Evolutionary conservation across 2,113 vertebrate genomes (phyloP).

Genomic region (Siniperca chuatsi): DNA sequence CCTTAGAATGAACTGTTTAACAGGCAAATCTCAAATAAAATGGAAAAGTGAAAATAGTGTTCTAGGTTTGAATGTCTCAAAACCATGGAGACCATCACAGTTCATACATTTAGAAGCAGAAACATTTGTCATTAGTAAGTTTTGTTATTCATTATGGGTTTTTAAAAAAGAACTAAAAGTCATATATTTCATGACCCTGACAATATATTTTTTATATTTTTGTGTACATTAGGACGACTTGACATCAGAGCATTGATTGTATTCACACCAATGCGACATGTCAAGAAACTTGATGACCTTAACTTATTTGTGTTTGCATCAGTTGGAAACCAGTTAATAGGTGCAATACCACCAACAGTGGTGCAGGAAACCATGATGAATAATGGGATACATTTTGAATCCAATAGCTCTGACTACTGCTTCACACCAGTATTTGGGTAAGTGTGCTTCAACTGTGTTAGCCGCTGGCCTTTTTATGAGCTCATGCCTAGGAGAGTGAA

Average conservation of each 20-base stretch:
- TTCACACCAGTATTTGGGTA: background rate
- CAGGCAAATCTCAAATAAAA: background rate
- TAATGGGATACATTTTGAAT: conserved; percentile 9
- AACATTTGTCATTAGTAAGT: background rate
- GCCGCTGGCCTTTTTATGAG: background rate
- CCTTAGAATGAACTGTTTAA: background rate
- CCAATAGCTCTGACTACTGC: conserved; percentile 9
- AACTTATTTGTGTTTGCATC: background rate
- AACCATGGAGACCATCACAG: background rate
- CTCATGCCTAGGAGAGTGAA: background rate
- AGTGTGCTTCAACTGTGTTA: background rate
- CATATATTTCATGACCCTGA: too few relatives aligned
- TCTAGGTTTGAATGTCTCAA: background rate
- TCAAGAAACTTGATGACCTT: background rate
- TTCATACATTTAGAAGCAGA: background rate
- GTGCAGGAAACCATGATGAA: background rate
- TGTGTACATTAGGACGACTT: background rate
- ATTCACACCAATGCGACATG: background rate
- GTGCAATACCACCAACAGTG: background rate
- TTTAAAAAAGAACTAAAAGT: background rate
- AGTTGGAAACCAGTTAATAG: background rate
- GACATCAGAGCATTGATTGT: background rate
- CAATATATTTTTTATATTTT: background rate
- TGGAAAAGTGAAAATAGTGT: background rate
- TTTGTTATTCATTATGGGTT: background rate